Conservation (phyloP, 2,797 vertebrate species). For the Macropus fuliginosus region DNA sequence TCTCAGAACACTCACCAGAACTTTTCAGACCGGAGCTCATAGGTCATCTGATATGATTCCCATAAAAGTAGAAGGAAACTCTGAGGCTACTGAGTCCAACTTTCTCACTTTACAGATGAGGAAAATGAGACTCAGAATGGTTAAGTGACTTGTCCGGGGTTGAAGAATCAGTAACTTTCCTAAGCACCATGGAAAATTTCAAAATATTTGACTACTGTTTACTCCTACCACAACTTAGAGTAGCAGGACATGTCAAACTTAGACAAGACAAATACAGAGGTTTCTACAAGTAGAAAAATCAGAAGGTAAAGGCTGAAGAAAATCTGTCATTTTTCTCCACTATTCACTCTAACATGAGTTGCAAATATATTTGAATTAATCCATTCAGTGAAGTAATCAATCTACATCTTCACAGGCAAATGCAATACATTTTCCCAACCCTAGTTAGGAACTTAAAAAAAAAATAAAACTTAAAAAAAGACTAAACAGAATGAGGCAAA, state of each 20-base stretch:
- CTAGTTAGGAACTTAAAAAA: constrained; percentile 52
- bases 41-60: background rate
- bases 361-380: constrained; percentile 12
- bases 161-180: background rate
- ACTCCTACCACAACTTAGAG: background rate
- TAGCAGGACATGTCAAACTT: constrained; percentile 2
- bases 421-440: constrained; percentile 49
- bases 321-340: background rate
- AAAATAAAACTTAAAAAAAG: constrained; percentile 52
- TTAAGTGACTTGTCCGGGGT: background rate
- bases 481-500: constrained; percentile 76
- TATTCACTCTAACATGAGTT: background rate
- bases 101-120: background rate
- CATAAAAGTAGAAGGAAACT: background rate
- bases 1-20: background rate
- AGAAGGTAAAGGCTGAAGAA: background rate
- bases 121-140: background rate
- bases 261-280: background rate
- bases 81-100: background rate
- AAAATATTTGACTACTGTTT: constrained; percentile 29
- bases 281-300: background rate
- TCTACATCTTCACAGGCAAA: constrained; percentile 51
- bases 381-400: constrained; percentile 45
- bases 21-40: background rate
- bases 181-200: constrained; percentile 2